Evolutionary conservation across 64 coral and sea anemone genomes (phyloP).

Genomic region (Anthopleura sola): DNA sequence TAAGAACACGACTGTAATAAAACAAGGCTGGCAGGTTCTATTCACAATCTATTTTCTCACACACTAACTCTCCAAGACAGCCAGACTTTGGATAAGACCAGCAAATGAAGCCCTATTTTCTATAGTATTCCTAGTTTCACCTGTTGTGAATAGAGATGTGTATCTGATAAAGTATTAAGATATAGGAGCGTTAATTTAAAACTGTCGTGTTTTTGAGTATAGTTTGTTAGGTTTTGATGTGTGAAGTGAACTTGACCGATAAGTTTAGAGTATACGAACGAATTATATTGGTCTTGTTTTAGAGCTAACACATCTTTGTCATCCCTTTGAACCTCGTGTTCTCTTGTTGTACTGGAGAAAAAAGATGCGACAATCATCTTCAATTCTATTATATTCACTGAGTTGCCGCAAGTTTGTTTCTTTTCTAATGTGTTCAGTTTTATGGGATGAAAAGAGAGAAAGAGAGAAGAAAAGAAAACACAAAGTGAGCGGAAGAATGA

Average conservation of each 20-base stretch:
- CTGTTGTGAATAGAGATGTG: background rate
- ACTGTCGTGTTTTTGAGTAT: background rate
- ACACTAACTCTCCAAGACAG: background rate
- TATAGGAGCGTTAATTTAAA: background rate
- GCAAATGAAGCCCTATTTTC: background rate
- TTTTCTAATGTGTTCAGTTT: too few relatives aligned
- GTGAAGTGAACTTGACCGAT: background rate
- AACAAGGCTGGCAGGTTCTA: too few relatives aligned
- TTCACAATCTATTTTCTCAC: background rate
- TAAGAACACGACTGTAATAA: too few relatives aligned
- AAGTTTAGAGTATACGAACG: background rate
- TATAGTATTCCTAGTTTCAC: background rate
- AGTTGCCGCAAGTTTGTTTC: too few relatives aligned
- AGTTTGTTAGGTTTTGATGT: background rate
- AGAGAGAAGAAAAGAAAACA: too few relatives aligned
- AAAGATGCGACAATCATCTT: too few relatives aligned
- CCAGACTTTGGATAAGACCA: background rate
- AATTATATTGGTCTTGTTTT: background rate
- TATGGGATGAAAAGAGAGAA: too few relatives aligned
- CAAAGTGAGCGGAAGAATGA: too few relatives aligned
- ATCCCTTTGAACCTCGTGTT: background rate
- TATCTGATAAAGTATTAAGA: background rate
- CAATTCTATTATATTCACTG: too few relatives aligned
- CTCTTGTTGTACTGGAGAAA: background rate
- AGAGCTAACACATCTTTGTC: background rate